A percentile compares a stretch with the other conserved stretches of the same genome.
phyloP scores from a whole-genome alignment of 2,113 vertebrate genomes.

The Progne subis region DNA sequence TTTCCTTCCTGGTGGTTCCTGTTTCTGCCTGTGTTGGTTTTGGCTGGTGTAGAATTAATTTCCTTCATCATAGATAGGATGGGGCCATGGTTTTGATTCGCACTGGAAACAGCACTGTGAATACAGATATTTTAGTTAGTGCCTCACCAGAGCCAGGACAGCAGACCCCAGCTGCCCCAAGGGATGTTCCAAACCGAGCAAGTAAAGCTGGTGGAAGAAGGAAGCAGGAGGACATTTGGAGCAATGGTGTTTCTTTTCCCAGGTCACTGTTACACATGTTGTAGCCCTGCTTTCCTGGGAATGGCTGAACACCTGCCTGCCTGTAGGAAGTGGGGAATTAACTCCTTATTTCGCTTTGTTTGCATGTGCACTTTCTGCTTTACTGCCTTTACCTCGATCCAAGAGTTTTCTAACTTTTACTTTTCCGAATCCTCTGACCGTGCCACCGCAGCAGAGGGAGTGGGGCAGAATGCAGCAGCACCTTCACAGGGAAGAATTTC shows the following conservation, averaged over 20 bases:
- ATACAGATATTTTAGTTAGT: background rate
- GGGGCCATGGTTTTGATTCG: background rate
- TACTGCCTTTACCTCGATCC: background rate
- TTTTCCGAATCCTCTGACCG: background rate
- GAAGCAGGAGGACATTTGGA: background rate
- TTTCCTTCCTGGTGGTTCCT: background rate
- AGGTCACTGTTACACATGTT: accelerated
- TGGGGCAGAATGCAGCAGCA: background rate
- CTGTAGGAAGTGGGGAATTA: background rate
- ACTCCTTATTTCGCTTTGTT: background rate
- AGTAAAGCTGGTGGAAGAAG: background rate
- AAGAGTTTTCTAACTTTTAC: background rate
- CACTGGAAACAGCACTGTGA: background rate
- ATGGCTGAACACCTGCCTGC: background rate
- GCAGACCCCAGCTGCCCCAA: accelerated
- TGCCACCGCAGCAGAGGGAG: background rate
- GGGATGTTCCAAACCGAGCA: background rate
- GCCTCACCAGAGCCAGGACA: background rate
- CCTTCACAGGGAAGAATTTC: background rate
- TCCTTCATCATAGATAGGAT: background rate
- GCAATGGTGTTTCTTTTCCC: too few relatives aligned
- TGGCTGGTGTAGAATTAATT: background rate
- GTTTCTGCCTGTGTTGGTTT: background rate
- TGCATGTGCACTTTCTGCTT: background rate
- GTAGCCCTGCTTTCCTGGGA: background rate